phyloP scores from a whole-genome alignment of 1,140 invertebrate genomes.

The Brachionus asplanchnoidis region DNA sequence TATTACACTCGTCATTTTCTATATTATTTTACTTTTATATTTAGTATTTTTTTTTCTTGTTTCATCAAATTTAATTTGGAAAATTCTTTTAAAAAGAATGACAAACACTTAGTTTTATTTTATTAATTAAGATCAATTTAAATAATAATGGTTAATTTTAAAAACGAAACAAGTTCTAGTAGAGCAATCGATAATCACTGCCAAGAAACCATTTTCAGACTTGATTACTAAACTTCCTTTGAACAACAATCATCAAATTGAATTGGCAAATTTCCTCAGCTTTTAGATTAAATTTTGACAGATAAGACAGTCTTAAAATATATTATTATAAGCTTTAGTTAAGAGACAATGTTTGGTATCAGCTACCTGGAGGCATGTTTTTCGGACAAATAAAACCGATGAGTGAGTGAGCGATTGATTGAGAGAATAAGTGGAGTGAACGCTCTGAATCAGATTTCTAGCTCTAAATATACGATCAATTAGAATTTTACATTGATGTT shows the following conservation, averaged over 20 bases:
- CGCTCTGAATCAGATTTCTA: not conserved
- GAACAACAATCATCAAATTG: not conserved
- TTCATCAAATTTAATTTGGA: not conserved
- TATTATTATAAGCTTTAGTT: not conserved
- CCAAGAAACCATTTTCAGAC: not conserved
- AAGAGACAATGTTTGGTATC: not conserved
- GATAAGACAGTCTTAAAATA: not conserved
- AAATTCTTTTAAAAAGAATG: not conserved
- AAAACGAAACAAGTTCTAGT: not conserved
- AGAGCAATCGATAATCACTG: not conserved
- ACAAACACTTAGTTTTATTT: not conserved
- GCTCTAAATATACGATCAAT: not conserved
- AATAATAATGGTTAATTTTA: not conserved
- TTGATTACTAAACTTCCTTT: not conserved
- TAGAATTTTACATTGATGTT: not conserved
- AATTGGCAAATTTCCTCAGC: not conserved
- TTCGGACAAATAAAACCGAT: not conserved
- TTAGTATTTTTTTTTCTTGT: not conserved
- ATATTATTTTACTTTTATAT: not conserved
- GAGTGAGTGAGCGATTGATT: not conserved
- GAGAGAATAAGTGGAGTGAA: not conserved
- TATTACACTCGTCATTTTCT: not conserved
- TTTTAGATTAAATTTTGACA: not conserved
- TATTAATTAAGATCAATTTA: not conserved
- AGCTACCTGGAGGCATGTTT: not conserved